Evolutionary conservation across 2,113 vertebrate species (phyloP).

Genomic region (Peucedramus taeniatus): DNA sequence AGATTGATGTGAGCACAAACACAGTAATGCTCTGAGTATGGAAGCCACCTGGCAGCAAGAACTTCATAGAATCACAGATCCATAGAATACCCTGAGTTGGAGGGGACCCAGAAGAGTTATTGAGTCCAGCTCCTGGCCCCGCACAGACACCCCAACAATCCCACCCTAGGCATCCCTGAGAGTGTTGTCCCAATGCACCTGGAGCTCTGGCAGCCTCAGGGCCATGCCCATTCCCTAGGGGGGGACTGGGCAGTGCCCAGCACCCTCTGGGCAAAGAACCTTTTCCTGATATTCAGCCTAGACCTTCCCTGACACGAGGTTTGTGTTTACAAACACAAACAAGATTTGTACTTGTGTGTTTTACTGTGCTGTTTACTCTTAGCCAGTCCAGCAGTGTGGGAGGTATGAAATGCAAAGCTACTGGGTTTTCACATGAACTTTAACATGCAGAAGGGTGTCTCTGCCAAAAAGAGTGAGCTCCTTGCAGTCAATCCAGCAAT

Average conservation of each 20-base stretch:
- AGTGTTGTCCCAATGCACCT: accelerated
- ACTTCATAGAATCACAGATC: neutral
- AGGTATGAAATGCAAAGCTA: neutral
- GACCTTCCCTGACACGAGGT: neutral
- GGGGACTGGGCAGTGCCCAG: neutral
- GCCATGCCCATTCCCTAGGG: neutral
- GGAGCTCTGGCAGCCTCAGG: neutral
- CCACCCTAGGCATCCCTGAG: neutral
- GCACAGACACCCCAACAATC: neutral
- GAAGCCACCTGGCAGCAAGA: neutral
- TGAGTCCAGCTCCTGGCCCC: neutral
- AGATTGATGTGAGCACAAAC: neutral
- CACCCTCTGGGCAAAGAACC: neutral
- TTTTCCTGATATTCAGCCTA: neutral
- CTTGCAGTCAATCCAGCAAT: neutral
- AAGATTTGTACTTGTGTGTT: neutral
- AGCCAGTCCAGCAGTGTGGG: neutral
- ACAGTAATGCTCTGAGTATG: neutral
- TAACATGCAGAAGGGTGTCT: neutral
- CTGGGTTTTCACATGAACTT: neutral
- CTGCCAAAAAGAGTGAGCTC: neutral
- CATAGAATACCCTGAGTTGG: neutral
- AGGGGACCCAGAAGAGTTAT: neutral
- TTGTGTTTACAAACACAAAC: neutral
- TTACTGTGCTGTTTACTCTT: neutral